A percentile compares a stretch with the other conserved stretches of the same genome.
phyloP scores from a whole-genome alignment of 1,140 invertebrate species.

The Meloidogyne floridensis region DNA sequence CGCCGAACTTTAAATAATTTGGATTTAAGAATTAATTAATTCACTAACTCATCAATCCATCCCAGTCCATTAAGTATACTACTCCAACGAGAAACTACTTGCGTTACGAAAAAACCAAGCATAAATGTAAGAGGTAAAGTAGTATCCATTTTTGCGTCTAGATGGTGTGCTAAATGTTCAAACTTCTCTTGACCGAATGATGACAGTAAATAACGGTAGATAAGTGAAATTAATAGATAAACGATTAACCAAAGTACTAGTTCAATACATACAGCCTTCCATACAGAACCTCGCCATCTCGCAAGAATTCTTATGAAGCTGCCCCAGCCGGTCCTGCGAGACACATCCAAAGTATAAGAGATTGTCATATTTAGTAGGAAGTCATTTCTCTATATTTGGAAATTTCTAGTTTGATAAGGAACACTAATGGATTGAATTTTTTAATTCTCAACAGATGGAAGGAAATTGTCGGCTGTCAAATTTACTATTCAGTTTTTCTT shows the following conservation, averaged over 20 bases:
- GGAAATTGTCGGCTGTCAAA: no score
- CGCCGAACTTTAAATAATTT: constrained; percentile 37
- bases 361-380: constrained; percentile 34
- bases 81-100: constrained; percentile 51
- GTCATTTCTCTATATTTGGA: no score
- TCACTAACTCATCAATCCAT: constrained; percentile 61
- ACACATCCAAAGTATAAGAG: constrained; percentile 52
- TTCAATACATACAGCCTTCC: constrained; percentile 51
- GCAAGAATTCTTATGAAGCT: constrained; percentile 40
- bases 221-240: constrained; percentile 45
- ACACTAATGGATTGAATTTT: no score
- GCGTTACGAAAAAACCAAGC: constrained; percentile 54
- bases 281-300: constrained; percentile 49
- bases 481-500: no score
- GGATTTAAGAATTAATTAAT: neutral
- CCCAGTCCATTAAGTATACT: constrained; percentile 60
- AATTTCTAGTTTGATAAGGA: no score
- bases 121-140: constrained; percentile 53
- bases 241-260: constrained; percentile 44
- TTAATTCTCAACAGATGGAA: no score
- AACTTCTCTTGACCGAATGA: constrained; percentile 45
- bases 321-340: constrained; percentile 29
- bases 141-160: constrained; percentile 48
- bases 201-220: constrained; percentile 43
- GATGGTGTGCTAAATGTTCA: constrained; percentile 55